Conservation (phyloP, 64 coral and sea anemone genomes). For the Montipora sp. region DNA sequence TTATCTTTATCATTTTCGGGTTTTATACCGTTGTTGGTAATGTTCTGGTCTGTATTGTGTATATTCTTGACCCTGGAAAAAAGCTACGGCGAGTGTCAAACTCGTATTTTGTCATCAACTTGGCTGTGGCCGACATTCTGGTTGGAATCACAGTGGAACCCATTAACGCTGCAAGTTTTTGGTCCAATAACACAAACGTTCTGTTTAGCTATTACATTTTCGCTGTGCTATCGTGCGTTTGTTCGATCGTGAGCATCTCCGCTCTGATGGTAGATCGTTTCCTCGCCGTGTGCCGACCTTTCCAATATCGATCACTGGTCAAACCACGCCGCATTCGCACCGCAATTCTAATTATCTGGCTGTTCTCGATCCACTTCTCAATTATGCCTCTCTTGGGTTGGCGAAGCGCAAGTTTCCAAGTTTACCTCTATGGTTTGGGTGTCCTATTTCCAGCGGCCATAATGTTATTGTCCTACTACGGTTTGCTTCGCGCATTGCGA, state of each 20-base stretch:
- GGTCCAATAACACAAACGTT: conserved; percentile 63
- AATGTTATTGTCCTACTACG: conserved; percentile 80
- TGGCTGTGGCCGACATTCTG: conserved; percentile 85
- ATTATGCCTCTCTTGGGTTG: conserved; percentile 79
- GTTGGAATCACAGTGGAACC: conserved; percentile 89
- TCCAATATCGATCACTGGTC: conserved; percentile 70
- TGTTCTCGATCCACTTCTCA: conserved; percentile 77
- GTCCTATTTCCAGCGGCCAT: conserved; percentile 67
- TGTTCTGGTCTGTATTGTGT: conserved; percentile 76
- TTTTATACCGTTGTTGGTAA: conserved; percentile 87
- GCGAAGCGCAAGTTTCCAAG: conserved; percentile 77
- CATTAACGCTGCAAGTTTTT: conserved; percentile 84
- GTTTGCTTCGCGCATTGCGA: conserved; percentile 59
- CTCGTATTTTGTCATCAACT: conserved; percentile 81
- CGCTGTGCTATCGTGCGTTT: conserved; percentile 85
- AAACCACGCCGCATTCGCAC: conserved; percentile 39
- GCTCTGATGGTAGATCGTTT: conserved; percentile 84
- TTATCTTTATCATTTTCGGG: conserved; percentile 83
- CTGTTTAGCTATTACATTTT: conserved; percentile 83
- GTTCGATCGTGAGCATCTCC: conserved; percentile 83
- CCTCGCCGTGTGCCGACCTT: conserved; percentile 77
- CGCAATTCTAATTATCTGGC: conserved; percentile 70
- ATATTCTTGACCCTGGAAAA: conserved; percentile 73
- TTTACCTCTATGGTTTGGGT: conserved; percentile 81
- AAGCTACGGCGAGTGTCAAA: conserved; percentile 79